Evolutionary conservation across 2,888 invertebrate species (phyloP), one percentile per base, ranked within the genome.

Genomic region (Drosophila quinaria): DNA sequence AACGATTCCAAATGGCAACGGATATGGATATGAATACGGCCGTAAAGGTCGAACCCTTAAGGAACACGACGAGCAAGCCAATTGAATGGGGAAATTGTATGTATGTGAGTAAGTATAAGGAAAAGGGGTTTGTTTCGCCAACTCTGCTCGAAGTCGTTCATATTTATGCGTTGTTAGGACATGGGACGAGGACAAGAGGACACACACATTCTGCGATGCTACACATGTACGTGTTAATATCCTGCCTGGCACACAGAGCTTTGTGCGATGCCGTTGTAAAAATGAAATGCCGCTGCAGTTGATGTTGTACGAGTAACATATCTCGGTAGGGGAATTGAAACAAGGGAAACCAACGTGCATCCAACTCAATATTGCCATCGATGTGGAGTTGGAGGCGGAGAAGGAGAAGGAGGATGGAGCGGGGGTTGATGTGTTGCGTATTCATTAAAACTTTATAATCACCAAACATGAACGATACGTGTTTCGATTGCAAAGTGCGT

Each of bases 371-470:
- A 52, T 64, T 62, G 64, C 64, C 64, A 59, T 61, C 35, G 58
- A 47, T 37, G 37, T 37, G 15, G 29, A 41, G 51, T 37, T 33
- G 33, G 33, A n/a, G 11, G 11, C 10, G 9, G n/a, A 22, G 25
- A 10, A 10, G 15, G 8, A 19, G 39, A 4, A 19, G 29, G 50
- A 60, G 49, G 62, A 42, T 35, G 56, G 49, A 41, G 49, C 25
- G n/a, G 41, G 29, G 19, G 13, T 15, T 11, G 75, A 79, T 78
- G 73, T 81, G 78, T 68, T 87, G 83, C 80, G 78, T 79, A 89
- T 79, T 87, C 89, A 81, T 89, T 90, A 89, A 90, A 89, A 89
- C 85, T 87, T 90, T 90, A 87, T 89, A 86, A 90, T 90, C 87
- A 85, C 89, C 84, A 80, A 89, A 78, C 76, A 75, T 78, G 74